Evolutionary conservation across 1,140 invertebrate species (phyloP).

Genomic region (Onthophagus taurus): DNA sequence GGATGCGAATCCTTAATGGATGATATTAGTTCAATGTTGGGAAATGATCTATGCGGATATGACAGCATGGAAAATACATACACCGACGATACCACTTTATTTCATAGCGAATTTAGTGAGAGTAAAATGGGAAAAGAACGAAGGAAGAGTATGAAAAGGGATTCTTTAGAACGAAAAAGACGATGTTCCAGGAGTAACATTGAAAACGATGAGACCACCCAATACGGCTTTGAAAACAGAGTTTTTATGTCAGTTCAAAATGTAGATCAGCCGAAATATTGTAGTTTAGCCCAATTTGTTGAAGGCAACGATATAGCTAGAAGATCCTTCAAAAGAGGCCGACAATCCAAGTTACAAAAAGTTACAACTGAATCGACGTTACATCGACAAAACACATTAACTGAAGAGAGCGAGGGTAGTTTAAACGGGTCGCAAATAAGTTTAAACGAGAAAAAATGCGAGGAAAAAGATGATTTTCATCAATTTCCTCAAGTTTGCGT

Average conservation of each 20-base stretch:
- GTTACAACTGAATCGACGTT: slow-evolving; percentile 31
- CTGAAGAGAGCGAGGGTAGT: slow-evolving; percentile 26
- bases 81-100: slow-evolving; percentile 54
- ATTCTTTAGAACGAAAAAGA: slow-evolving; percentile 39
- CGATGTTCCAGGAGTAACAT: slow-evolving; percentile 38
- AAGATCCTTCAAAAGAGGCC: slow-evolving; percentile 52
- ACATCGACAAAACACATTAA: slow-evolving; percentile 27
- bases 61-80: slow-evolving; percentile 50
- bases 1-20: slow-evolving; percentile 68
- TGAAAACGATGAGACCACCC: slow-evolving; percentile 41
- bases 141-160: slow-evolving; percentile 33
- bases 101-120: slow-evolving; percentile 44
- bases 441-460: slow-evolving; percentile 23
- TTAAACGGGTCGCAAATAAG: slow-evolving; percentile 16
- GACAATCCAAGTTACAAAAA: slow-evolving; percentile 27
- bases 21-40: slow-evolving; percentile 63
- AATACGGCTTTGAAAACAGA: slow-evolving; percentile 58
- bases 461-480: slow-evolving; percentile 15
- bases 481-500: slow-evolving; percentile 54
- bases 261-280: slow-evolving; percentile 50
- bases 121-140: slow-evolving; percentile 38
- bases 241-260: slow-evolving; percentile 44
- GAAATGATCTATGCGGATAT: slow-evolving; percentile 52
- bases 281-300: slow-evolving; percentile 65
- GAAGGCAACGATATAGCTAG: slow-evolving; percentile 72